Conservation (phyloP, 2,888 invertebrate species). For the Campaea margaritaria region DNA sequence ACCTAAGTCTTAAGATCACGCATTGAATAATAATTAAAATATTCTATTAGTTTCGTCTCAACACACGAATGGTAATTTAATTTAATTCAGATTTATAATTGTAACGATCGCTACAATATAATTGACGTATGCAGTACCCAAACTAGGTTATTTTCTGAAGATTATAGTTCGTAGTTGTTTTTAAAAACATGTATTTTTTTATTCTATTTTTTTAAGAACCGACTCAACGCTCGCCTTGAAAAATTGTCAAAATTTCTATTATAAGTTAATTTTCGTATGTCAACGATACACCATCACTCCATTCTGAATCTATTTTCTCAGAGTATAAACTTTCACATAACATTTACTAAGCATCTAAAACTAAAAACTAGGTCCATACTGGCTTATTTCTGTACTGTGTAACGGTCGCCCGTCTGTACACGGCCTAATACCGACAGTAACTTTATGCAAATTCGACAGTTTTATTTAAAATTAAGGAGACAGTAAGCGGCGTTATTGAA, state of each 20-base stretch:
- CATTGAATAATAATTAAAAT: conserved; percentile 22
- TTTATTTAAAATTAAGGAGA: conserved; percentile 57
- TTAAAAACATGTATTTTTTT: too few species aligned
- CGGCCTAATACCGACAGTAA: conserved; percentile 40
- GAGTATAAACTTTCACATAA: too few species aligned
- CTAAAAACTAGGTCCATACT: conserved; percentile 15
- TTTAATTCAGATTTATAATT: conserved; percentile 19
- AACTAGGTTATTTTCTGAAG: not conserved
- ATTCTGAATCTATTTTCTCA: too few species aligned
- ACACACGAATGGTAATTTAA: conserved; percentile 23
- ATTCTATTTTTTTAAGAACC: too few species aligned
- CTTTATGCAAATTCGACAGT: conserved; percentile 54
- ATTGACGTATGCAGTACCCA: not conserved
- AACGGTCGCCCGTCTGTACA: conserved; percentile 28
- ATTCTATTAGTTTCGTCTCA: conserved; percentile 17
- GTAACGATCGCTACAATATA: not conserved
- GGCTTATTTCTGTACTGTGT: conserved; percentile 2
- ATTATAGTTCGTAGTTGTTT: too few species aligned
- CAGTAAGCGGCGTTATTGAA: conserved; percentile 46
- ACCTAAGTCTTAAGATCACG: conserved; percentile 22
- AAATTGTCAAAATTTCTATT: too few species aligned
- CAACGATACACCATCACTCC: too few species aligned
- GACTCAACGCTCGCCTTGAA: too few species aligned
- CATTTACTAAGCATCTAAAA: not conserved
- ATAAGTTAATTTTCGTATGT: too few species aligned